Conservation (phyloP, 2,113 vertebrate species). For the Pachycephala philippinensis region DNA sequence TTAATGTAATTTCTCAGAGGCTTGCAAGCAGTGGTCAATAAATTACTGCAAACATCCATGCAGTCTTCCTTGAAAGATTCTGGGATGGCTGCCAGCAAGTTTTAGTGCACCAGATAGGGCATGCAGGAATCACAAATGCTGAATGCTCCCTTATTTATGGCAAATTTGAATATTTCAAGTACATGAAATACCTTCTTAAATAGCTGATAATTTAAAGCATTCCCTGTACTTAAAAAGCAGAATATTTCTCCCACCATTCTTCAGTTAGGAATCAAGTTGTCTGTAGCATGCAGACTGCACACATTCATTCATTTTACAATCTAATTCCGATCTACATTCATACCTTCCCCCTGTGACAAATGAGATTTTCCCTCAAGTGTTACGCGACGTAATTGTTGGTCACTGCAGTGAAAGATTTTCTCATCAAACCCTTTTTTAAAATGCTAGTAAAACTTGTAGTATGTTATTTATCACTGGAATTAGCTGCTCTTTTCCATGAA, state of each 20-base stretch:
- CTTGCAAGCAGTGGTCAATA: background rate
- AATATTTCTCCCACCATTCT: background rate
- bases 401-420: background rate
- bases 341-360: background rate
- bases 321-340: background rate
- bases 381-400: accelerated
- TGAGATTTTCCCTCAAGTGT: background rate
- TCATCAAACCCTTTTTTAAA: background rate
- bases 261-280: background rate
- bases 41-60: background rate
- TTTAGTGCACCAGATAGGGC: background rate
- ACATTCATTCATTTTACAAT: background rate
- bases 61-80: background rate
- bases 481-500: background rate
- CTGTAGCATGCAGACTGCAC: background rate
- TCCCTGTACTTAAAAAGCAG: background rate
- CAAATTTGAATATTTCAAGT: background rate
- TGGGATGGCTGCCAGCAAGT: conserved; percentile 6
- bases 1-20: background rate
- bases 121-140: background rate
- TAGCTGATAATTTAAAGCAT: background rate
- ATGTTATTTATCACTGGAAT: background rate
- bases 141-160: background rate
- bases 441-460: background rate
- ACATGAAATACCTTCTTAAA: background rate